Base-by-base conservation (phyloP, 2,888 invertebrate genomes). In the Cheiracanthium punctorium region DNA sequence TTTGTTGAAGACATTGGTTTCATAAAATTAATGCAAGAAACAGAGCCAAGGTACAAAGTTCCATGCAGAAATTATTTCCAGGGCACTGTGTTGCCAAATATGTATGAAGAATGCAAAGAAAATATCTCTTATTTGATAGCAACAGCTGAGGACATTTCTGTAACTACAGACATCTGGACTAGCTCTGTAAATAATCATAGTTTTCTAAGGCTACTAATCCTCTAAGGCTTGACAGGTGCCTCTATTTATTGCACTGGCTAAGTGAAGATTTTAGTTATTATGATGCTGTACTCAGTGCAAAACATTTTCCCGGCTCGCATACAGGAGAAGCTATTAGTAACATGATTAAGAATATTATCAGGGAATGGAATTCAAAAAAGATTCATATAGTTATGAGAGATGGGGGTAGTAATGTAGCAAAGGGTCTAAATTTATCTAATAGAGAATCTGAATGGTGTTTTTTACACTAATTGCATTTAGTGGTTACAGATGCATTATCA, bases 401-500 rank as follows among this genome's bases (percentile, higher is more conserved):
- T 52, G 52, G 52, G 5, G 52, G 52, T 52, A n/a, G n/a, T 5
- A 52, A 52, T 52, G 14, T 52, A 24, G 28, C 24, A 30, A 67
- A 67, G 24, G 67, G 67, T 24, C n/a, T 30, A 67, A 67, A 67
- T 30, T 5, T n/a, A 8, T 1, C 24, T 7, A 67, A 24, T 30
- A n/a, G 4, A 24, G 8, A 4, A 29, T n/a, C n/a, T 67, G 67
- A 67, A 67, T 67, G 17, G 14, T 30, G 67, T 67, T 67, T 30
- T 67, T 24, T 67, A 29, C 67, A 67, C 24, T n/a, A 12, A 14
- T 67, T 67, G 67, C 67, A 67, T 67, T 67, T 67, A 30, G 24
- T 67, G 4, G 67, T 30, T n/a, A 67, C 28, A 17, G 28, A 67
- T 67, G 67, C 67, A 67, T 67, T 67, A 67, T n/a, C 14, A n/a